Evolutionary conservation across 2,888 invertebrate genomes (phyloP), one percentile per base, ranked within the genome.

Genomic region (Torymus aiolomorphi): DNA sequence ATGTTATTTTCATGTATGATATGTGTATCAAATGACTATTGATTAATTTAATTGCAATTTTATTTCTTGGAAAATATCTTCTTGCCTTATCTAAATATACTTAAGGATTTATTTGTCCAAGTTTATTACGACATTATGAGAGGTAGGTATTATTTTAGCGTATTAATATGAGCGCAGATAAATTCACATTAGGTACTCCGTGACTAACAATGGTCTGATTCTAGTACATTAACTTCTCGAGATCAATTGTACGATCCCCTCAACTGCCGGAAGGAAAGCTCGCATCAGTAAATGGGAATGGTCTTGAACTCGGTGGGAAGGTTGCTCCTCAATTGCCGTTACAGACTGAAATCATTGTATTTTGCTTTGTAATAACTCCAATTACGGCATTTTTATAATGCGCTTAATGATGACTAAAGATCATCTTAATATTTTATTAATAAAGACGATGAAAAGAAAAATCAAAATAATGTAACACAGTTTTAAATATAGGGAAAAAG

Each of bases 271-370:
- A 57, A 57, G 57, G 57, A 57, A 57, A 18, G 57, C 18, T 57
- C 57, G 57, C 57, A 57, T 57, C 57, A 57, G 57, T 18, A 18
- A 57, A 57, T 57, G 57, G 57, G 57, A 12, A 57, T 57, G 57
- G 57, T 18, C 18, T 57, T 57, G 57, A 57, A 57, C 57, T 57
- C 57, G 57, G 16, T 57, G 18, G 57, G 18, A 57, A 57, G 57
- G 16, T 18, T 18, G 12, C 57, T 57, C 2, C 57, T 57, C 16
- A 57, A 18, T 57, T 18, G 57, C 18, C 16, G 18, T 57, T 57
- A 57, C 42, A 42, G 42, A 42, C 42, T 42, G 42, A 42, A 42
- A 42, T 42, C 8, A 42, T 42, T 42, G 42, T 42, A 42, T 42
- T 42, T 42, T 10, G 42, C 42, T 8, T 42, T 42, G 42, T 42